phyloP scores from a whole-genome alignment of 2,113 vertebrate species.

The Bubo scandiacus region DNA sequence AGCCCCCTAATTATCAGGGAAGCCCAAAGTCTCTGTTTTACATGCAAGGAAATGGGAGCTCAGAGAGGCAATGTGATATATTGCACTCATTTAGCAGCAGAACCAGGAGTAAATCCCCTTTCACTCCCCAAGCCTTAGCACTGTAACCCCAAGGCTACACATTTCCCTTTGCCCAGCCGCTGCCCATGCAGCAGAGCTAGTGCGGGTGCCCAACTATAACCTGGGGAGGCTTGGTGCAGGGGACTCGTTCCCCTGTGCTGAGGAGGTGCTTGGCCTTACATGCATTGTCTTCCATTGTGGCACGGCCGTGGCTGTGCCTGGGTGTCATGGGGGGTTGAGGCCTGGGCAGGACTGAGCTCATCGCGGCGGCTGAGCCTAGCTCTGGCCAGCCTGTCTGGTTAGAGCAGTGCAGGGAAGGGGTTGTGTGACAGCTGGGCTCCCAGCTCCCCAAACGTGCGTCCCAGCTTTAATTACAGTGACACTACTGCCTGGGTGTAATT shows the following conservation, averaged over 20 bases:
- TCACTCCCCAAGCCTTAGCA: not conserved
- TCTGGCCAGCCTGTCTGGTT: not conserved
- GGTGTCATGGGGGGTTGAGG: rapidly evolving
- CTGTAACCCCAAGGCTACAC: rapidly evolving
- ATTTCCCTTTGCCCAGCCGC: not conserved
- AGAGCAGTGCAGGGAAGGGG: not conserved
- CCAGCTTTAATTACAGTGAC: slow-evolving; percentile 22
- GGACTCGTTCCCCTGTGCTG: rapidly evolving
- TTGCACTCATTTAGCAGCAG: not conserved
- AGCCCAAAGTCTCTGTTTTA: not conserved
- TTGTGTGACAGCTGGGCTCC: not conserved
- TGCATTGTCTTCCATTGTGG: rapidly evolving
- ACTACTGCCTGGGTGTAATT: slow-evolving; percentile 17
- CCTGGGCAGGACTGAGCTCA: not conserved
- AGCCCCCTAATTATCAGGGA: not conserved
- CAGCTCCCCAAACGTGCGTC: not conserved
- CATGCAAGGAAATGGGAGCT: not conserved
- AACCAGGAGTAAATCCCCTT: not conserved
- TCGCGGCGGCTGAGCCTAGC: rapidly evolving
- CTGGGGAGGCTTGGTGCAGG: not conserved
- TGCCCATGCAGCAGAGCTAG: not conserved
- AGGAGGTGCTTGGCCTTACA: not conserved
- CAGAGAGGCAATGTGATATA: not conserved
- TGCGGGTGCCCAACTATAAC: not conserved
- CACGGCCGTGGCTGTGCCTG: rapidly evolving